These are phyloP conservation scores for Bursaphelenchus mucronatus DNA, from an alignment of 1,140 invertebrate genomes.

Conservation along the genomic window DNA sequence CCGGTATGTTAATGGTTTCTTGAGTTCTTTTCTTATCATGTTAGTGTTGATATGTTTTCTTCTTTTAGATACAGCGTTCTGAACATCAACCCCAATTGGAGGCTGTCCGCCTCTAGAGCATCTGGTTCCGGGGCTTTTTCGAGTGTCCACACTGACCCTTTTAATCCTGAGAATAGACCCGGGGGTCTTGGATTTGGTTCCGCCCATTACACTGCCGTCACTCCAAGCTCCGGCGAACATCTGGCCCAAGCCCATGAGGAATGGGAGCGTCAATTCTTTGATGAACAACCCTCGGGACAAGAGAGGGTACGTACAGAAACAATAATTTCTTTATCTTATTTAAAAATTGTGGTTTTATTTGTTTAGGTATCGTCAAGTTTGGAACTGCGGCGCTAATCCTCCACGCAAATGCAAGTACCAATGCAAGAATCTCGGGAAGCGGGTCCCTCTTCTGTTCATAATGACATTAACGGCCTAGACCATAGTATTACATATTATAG, in stretches of 20 bases:
- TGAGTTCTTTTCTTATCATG: neutral
- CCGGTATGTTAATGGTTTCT: slow-evolving; percentile 7
- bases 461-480: too few relatives aligned
- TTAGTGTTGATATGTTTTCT: neutral
- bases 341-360: neutral
- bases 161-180: neutral
- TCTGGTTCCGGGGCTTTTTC: slow-evolving; percentile 7
- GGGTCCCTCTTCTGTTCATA: too few relatives aligned
- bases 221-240: slow-evolving; percentile 5
- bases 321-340: neutral
- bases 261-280: slow-evolving; percentile 29
- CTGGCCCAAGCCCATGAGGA: slow-evolving; percentile 17
- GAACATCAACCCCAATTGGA: slow-evolving; percentile 16
- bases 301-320: slow-evolving; percentile 2
- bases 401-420: too few relatives aligned
- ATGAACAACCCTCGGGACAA: slow-evolving; percentile 7
- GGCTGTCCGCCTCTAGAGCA: slow-evolving; percentile 3
- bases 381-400: slow-evolving; percentile 16
- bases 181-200: neutral
- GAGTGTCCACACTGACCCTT: slow-evolving; percentile 3
- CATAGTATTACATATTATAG: too few relatives aligned
- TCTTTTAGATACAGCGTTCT: slow-evolving; percentile 8
- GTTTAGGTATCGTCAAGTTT: slow-evolving; percentile 15
- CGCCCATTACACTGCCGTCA: slow-evolving; percentile 9
- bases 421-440: too few relatives aligned